Conservation (phyloP, 2,888 invertebrate genomes). For the Heliconius ismenius region DNA sequence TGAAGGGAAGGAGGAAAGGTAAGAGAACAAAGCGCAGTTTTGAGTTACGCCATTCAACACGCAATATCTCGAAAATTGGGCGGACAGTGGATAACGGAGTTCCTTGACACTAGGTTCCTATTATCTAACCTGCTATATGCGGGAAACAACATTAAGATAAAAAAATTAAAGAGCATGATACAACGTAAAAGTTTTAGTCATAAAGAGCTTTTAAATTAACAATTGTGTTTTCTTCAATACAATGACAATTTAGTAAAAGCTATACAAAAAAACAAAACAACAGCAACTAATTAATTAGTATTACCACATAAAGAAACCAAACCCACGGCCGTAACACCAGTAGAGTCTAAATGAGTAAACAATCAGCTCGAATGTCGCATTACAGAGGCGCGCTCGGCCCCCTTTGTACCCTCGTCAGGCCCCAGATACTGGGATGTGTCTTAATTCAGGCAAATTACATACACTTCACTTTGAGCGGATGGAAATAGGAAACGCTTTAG, state of each 20-base stretch:
- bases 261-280: background rate
- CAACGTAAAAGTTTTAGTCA: background rate
- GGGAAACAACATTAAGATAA: background rate
- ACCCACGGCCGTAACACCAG: background rate
- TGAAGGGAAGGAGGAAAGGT: no score
- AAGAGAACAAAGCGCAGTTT: no score
- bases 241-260: background rate
- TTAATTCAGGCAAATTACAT: slow-evolving; percentile 42
- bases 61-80: no score
- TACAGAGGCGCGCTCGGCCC: slow-evolving; percentile 32
- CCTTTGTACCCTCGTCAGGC: slow-evolving; percentile 33
- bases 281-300: background rate
- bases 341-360: slow-evolving; percentile 24
- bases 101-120: background rate
- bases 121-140: background rate
- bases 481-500: slow-evolving; percentile 33
- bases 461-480: slow-evolving; percentile 28
- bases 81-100: background rate
- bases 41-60: no score
- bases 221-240: background rate
- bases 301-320: background rate
- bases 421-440: slow-evolving; percentile 37
- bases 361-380: slow-evolving; percentile 30
- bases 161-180: background rate
- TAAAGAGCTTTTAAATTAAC: background rate